These are phyloP conservation scores for Phocoena phocoena DNA, from an alignment of 2,113 vertebrate species.

Conservation along the genomic window DNA sequence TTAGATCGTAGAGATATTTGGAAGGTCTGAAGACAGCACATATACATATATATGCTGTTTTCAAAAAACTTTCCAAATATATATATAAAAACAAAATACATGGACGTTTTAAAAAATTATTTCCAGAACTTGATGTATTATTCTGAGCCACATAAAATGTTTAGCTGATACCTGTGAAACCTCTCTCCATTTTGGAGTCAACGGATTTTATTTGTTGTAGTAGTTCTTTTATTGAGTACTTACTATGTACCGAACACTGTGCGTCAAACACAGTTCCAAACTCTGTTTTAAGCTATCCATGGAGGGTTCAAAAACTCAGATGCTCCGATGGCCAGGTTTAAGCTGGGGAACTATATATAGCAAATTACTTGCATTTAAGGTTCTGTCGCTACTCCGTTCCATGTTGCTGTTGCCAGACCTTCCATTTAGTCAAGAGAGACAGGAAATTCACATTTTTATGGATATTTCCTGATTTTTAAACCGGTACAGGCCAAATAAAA, in stretches of 20 bases:
- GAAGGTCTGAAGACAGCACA: background rate
- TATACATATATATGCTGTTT: background rate
- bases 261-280: background rate
- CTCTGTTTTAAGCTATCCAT: background rate
- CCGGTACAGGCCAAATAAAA: background rate
- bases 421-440: slow-evolving; percentile 29
- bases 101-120: background rate
- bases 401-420: background rate
- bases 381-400: background rate
- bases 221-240: slow-evolving; percentile 33
- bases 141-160: background rate
- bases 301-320: background rate
- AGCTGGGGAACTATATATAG: background rate
- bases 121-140: background rate
- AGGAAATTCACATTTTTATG: slow-evolving; percentile 60
- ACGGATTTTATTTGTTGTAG: background rate
- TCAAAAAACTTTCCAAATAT: background rate
- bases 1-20: background rate
- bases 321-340: background rate
- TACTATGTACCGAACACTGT: background rate
- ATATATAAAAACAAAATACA: background rate
- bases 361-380: background rate
- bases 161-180: background rate
- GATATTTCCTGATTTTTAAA: slow-evolving; percentile 64
- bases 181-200: background rate